phyloP scores from a whole-genome alignment of 2,113 vertebrate species.

The Thinocorus orbignyianus region DNA sequence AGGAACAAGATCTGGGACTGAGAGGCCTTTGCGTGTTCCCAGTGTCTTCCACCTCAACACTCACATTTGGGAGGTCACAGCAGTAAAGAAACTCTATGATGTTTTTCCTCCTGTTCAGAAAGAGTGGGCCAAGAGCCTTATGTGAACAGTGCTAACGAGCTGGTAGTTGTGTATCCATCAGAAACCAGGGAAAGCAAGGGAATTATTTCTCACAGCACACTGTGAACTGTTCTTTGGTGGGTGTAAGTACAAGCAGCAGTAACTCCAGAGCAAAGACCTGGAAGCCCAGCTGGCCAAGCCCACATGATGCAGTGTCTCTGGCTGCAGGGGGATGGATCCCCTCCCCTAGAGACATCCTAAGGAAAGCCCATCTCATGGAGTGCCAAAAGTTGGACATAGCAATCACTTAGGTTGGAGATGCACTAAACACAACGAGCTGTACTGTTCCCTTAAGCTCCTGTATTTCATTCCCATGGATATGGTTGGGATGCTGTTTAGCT shows the following conservation, averaged over 20 bases:
- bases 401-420: neutral
- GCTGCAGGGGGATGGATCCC: accelerated
- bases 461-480: neutral
- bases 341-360: neutral
- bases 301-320: neutral
- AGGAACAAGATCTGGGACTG: neutral
- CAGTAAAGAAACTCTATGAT: neutral
- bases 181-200: neutral
- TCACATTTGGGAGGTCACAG: neutral
- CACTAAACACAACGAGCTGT: neutral
- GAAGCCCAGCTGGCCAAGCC: neutral
- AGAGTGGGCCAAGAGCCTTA: neutral
- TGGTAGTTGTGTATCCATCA: neutral
- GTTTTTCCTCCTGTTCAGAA: neutral
- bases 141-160: neutral
- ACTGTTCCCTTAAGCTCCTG: neutral
- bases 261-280: neutral
- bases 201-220: neutral
- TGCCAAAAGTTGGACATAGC: neutral
- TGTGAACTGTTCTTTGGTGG: neutral
- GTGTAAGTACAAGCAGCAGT: neutral
- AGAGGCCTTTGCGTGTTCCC: neutral
- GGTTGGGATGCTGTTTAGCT: neutral
- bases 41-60: neutral
- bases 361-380: neutral